Base-by-base conservation (phyloP, 2,113 vertebrate genomes). In the Ifrita kowaldi region DNA sequence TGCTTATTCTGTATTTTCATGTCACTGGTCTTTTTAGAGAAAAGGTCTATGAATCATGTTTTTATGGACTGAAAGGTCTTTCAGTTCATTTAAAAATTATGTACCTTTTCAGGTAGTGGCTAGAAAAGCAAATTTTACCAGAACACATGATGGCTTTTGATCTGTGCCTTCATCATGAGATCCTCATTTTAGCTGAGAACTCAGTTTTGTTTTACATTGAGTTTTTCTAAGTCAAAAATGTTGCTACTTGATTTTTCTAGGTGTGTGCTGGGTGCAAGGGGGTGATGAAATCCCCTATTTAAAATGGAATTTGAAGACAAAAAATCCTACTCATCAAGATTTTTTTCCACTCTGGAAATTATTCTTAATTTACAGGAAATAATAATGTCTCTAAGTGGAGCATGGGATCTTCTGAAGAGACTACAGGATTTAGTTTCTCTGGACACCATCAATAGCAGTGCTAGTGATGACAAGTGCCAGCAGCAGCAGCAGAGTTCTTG, bases 281-380 rank as follows among this genome's bases (percentile, higher is more conserved):
- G 7, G 47, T 2, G 37, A 32, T 71, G 22, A 16, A 78, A 49
- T 59, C 11, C 1, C 3, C 10, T 50, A 6, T 24, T 59, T 64
- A 35, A 81, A 89, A 62, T 37, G 11, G 22, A 69, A n/a, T 67
- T 88, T 63, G 13, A 56, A 64, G 63, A 39, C 3, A 7, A 84
- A 81, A 92, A 89, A 10, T 83, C 15, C 11, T 67, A 14, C 9
- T 70, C 0, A 0, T 62, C 0, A 2, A 37, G 3, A 26, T 64
- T 59, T 79, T 89, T 59, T 27, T 18, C 28, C 24, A 46, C 19
- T 42, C 7, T 42, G 21, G 17, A 67, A 69, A 41, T 93, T 42
- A 33, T n/a, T 68, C n/a, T 26, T 70, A 63, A 42, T 77, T 77
- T 13, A 15, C 7, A 67, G 42, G 50, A 80, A 90, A 50, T n/a